phyloP scores from a whole-genome alignment of 2,888 invertebrate species.

The Diabrotica balteata region DNA sequence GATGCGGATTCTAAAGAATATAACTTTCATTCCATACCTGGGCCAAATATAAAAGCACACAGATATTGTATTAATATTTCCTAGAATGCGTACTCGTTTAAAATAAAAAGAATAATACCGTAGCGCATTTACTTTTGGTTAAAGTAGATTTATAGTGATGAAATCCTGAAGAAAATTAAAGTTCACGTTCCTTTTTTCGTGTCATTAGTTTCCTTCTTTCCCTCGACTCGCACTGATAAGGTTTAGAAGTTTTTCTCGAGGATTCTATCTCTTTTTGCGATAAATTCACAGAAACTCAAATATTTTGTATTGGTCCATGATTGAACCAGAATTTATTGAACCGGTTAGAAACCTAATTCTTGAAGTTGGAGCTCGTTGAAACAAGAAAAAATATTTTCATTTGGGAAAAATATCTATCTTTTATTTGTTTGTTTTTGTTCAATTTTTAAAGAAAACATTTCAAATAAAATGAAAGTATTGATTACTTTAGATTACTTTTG shows the following conservation, averaged over 20 bases:
- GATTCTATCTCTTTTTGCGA: constrained; percentile 37
- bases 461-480: no score
- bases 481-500: no score
- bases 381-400: not conserved
- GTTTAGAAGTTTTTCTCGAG: constrained; percentile 39
- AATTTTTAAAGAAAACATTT: no score
- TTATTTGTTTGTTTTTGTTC: no score
- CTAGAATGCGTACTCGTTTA: not conserved
- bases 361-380: constrained; percentile 29
- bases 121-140: constrained; percentile 53
- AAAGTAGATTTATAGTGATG: constrained; percentile 59
- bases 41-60: no score
- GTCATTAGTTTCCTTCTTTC: constrained; percentile 44
- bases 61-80: no score
- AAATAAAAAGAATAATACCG: constrained; percentile 49
- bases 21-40: no score
- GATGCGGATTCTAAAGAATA: no score
- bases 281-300: constrained; percentile 42
- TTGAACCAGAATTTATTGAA: constrained; percentile 41
- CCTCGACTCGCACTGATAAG: constrained; percentile 40
- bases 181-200: constrained; percentile 52
- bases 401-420: no score
- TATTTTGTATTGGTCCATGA: constrained; percentile 42
- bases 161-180: constrained; percentile 59
- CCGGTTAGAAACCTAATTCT: constrained; percentile 36